Base-by-base conservation (phyloP, 2,888 invertebrate genomes). In the Stenodera caucasica region DNA sequence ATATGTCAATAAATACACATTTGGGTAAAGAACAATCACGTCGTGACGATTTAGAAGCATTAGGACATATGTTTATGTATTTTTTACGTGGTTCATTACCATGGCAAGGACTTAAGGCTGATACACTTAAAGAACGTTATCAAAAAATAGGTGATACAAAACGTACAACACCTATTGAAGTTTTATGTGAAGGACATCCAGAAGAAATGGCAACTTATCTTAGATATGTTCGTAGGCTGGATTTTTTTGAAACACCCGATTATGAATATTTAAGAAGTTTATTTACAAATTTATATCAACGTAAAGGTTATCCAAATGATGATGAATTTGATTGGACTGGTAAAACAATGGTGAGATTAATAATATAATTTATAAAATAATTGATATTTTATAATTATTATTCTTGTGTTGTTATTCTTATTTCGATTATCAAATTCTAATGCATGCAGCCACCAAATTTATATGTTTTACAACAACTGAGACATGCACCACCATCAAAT, bases 1-100 rank as follows among this genome's bases (percentile, higher is more conserved):
- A 99, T 85, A 99, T 99, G 99, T 98, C 98, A 83, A 99, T 99
- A 84, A 99, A 99, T 83, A 99, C 99, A 82, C 99, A 99, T 87
- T 90, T 99, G 86, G 99, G 99, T 78, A 96, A 98, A 89, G 99
- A 99, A 85, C 99, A 99, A 89, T 98, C 98, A 79, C 89, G 99
- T 81, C 66, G 98, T 81, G 99, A 99, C 84, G 99, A 99, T 85
- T 86, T 99, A 82, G 99, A 99, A 84, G 99, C 99, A 67, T 86
- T 99, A 78, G 99, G 75, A 33, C 98, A 99, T 85, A 99, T 99
- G 99, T 99, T 99, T 86, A 98, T 99, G 98, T 99, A 99, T 87
- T 99, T 99, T 86, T 88, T 99, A 83, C 89, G 99, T 76, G 99
- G 99, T 77, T 97, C 96, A 82, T 88, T 99, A 83, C 99, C 99